A percentile compares a stretch with the other conserved stretches of the same genome.
Conservation (phyloP, 2,888 invertebrate genomes). For the Hydraecia micacea region DNA sequence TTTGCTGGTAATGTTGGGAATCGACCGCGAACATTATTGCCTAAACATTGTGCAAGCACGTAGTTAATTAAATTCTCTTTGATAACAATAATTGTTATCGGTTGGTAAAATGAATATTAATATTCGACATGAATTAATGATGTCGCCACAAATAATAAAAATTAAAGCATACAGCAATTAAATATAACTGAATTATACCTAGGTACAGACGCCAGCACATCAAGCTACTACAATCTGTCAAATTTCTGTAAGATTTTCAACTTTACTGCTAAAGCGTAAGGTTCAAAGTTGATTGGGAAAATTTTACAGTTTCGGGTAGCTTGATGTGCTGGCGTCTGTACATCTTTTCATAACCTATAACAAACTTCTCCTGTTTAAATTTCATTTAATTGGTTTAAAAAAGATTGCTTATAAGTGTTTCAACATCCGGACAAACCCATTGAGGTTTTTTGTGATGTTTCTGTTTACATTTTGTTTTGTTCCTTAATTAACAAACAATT, state of each 20-base stretch:
- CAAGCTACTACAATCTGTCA: too few relatives aligned
- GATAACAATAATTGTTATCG: constrained; percentile 1
- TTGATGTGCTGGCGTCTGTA: too few relatives aligned
- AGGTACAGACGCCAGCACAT: too few relatives aligned
- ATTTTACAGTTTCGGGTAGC: too few relatives aligned
- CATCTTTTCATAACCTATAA: not conserved
- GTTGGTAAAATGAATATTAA: constrained; percentile 18
- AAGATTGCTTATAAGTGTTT: too few relatives aligned
- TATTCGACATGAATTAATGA: constrained; percentile 7
- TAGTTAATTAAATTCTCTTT: constrained; percentile 33
- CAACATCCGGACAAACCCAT: not conserved
- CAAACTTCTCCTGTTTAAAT: not conserved
- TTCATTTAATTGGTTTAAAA: too few relatives aligned
- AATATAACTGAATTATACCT: too few relatives aligned
- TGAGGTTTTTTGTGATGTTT: not conserved
- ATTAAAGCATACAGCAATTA: not conserved
- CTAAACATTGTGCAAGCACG: constrained; percentile 19
- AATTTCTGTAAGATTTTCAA: too few relatives aligned
- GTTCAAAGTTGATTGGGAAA: too few relatives aligned
- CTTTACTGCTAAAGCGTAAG: too few relatives aligned
- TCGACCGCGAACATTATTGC: constrained; percentile 31
- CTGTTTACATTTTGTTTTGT: not conserved
- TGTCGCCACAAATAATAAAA: not conserved
- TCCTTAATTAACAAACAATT: not conserved
- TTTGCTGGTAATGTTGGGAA: constrained; percentile 4